Base-by-base conservation (phyloP, 2,888 invertebrate genomes). In the Sympetrum striolatum region DNA sequence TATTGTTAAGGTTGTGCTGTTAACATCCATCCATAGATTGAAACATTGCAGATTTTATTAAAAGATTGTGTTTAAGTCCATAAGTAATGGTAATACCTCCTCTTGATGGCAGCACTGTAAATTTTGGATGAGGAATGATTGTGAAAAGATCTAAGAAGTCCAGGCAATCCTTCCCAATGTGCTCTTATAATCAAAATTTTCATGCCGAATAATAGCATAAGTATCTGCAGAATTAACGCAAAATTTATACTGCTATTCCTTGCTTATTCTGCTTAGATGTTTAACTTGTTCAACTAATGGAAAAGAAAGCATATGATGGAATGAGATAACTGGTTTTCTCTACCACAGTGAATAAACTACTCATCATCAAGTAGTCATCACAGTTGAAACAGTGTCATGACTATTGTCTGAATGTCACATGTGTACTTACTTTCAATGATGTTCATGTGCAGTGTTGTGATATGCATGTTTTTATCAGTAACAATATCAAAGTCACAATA, bases 151-250 rank as follows among this genome's bases (percentile, higher is more conserved):
- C 31, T 73, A 31, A 35, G 60, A 64, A 60, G 60, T 86, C 86
- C 86, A 86, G 86, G 86, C 86, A 86, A 86, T 86, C 86, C 86
- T 86, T 86, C 86, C 86, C 86, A 86, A 86, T 60, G 37, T 39
- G 86, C 86, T 86, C 86, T 37, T 37, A 60, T 35, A 31, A 60
- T 60, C 60, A 37, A 37, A 86, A 2, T 37, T 73, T 64, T 37
- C 37, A 37, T 86, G 86, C 86, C 86, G 31, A 60, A 86, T 86
- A 86, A 86, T 53, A 1, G 25, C 31, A 60, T 37, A 37, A 60
- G 37, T 86, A 86, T 60, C 35, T 60, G 86, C 86, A 64, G 60
- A 22, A 64, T 60, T 86, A 86, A 86, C 86, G 60, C n/a, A 15
- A 25, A 15, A 82, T 53, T 53, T 37, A 86, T 64, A 37, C n/a